Evolutionary conservation across 2,113 vertebrate species (phyloP).

Genomic region (Tyrannus savana): DNA sequence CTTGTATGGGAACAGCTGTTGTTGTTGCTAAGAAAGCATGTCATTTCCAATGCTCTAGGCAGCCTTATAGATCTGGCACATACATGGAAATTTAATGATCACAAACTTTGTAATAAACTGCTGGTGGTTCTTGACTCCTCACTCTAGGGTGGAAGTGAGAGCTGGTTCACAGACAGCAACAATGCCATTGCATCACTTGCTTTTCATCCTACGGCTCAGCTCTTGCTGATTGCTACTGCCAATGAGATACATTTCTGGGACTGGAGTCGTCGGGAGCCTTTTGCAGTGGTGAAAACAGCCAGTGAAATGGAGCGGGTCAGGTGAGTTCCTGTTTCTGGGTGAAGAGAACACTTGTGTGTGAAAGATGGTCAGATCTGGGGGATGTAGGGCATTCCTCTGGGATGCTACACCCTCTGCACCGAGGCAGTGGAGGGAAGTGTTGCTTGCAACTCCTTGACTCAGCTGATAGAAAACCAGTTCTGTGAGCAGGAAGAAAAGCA

Average conservation of each 20-base stretch:
- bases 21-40: not conserved
- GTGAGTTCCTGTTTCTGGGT: constrained; percentile 67
- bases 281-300: constrained; percentile 95
- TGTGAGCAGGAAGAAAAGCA: not conserved
- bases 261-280: constrained; percentile 97
- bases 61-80: not conserved
- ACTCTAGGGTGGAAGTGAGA: constrained; percentile 94
- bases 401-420: not conserved
- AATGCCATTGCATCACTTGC: constrained; percentile 97
- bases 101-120: not conserved
- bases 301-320: constrained; percentile 96
- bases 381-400: not conserved
- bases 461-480: not conserved
- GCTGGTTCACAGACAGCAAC: constrained; percentile 98
- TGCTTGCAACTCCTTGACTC: not conserved
- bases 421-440: not conserved
- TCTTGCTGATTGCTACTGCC: constrained; percentile 96
- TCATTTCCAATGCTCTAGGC: not conserved
- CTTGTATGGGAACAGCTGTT: not conserved
- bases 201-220: constrained; percentile 97
- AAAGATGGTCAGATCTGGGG: not conserved
- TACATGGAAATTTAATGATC: not conserved
- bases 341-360: not conserved
- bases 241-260: constrained; percentile 99
- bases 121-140: constrained; percentile 49